Percentiles rank a stretch among this genome's conserved stretches.
Conservation (phyloP, 2,797 vertebrate genomes). For the Eidolon dupreanum region DNA sequence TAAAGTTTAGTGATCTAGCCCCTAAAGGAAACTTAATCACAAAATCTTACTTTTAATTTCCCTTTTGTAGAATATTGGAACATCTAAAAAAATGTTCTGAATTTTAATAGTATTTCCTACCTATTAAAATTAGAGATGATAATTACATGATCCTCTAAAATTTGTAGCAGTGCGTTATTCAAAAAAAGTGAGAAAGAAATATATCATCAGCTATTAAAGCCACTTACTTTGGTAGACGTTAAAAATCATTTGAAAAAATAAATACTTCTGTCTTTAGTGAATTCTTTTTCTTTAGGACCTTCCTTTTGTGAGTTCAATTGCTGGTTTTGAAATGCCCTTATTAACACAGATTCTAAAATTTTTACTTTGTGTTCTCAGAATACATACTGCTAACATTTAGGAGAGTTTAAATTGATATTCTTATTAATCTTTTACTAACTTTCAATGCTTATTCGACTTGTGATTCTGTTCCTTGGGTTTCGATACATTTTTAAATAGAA, state of each 20-base stretch:
- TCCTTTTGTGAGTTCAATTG: conserved; percentile 56
- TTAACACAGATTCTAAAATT: conserved; percentile 41
- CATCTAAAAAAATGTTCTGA: conserved; percentile 42
- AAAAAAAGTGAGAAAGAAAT: conserved; percentile 14
- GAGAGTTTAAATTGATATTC: conserved; percentile 20
- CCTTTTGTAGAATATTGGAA: conserved; percentile 10
- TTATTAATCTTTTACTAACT: conserved; percentile 46
- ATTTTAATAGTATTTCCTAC: conserved; percentile 51
- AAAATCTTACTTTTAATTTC: conserved; percentile 58
- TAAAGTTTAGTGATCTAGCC: conserved; percentile 60
- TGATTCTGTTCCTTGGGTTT: conserved; percentile 15
- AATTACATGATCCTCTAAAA: conserved; percentile 11
- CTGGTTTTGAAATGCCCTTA: conserved; percentile 8
- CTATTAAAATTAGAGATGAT: conserved; percentile 34
- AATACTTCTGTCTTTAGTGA: conserved; percentile 31
- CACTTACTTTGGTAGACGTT: conserved; percentile 46
- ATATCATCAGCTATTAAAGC: neutral
- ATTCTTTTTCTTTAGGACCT: neutral
- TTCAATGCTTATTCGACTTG: conserved; percentile 20
- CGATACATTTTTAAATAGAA: conserved; percentile 35
- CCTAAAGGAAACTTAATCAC: conserved; percentile 55
- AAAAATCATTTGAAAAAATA: conserved; percentile 51
- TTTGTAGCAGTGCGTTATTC: conserved; percentile 14
- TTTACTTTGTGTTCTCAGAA: conserved; percentile 57
- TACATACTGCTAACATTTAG: conserved; percentile 51